A percentile compares a stretch with the other conserved stretches of the same genome.
Conservation (phyloP, 2,888 invertebrate genomes). For the Odontocolon sp. region DNA sequence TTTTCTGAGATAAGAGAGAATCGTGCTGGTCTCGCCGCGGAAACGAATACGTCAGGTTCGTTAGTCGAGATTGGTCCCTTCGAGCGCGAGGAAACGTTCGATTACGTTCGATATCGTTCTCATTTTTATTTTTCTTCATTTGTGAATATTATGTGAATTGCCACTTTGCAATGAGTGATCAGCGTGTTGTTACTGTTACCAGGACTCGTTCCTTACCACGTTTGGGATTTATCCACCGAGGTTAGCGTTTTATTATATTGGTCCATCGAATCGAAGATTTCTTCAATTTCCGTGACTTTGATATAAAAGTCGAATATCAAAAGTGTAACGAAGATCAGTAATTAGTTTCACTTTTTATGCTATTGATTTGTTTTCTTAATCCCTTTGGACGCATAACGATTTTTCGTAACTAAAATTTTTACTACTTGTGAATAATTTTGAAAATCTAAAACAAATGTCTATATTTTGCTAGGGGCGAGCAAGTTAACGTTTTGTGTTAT, state of each 20-base stretch:
- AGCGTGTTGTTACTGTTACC: slow-evolving; percentile 47
- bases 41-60: slow-evolving; percentile 22
- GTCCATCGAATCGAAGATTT: no score
- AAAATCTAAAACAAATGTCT: no score
- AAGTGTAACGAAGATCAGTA: neutral
- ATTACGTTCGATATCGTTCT: neutral
- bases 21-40: slow-evolving; percentile 29
- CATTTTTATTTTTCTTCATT: neutral
- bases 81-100: slow-evolving; percentile 40
- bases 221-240: slow-evolving; percentile 51
- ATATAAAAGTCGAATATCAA: slow-evolving; percentile 34
- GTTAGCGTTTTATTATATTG: slow-evolving; percentile 23
- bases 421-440: no score
- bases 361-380: neutral
- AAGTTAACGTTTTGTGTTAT: no score
- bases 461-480: no score
- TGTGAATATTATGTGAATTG: slow-evolving; percentile 19
- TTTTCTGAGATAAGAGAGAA: slow-evolving; percentile 46
- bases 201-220: slow-evolving; percentile 57
- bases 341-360: neutral
- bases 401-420: no score
- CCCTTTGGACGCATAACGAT: no score
- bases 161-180: slow-evolving; percentile 42
- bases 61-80: slow-evolving; percentile 46
- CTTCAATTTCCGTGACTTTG: slow-evolving; percentile 16